A percentile compares a stretch with the other conserved stretches of the same genome.
Evolutionary conservation across 2,113 vertebrate species (phyloP).

Genomic region (Oceanodroma tethys): DNA sequence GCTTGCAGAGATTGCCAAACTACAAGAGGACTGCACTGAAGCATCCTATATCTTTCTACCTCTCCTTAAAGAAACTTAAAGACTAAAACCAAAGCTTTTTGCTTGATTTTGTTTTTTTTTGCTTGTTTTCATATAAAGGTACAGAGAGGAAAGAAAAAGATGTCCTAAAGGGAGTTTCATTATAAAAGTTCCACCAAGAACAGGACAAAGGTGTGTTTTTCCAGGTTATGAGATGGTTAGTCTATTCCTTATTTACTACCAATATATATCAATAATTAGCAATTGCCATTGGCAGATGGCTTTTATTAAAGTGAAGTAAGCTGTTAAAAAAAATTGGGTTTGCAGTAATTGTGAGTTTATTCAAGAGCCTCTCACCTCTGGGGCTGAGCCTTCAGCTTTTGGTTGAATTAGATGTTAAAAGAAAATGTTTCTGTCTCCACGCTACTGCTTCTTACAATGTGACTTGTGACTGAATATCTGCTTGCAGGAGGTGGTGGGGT

Average conservation of each 20-base stretch:
- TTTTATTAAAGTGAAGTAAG: not conserved
- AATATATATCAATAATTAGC: not conserved
- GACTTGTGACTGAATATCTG: not conserved
- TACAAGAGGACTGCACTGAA: not conserved
- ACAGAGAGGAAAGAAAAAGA: not conserved
- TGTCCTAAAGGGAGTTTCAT: not conserved
- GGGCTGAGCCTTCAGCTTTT: not conserved
- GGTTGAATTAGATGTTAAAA: not conserved
- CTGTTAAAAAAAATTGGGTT: not conserved
- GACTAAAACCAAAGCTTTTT: not conserved
- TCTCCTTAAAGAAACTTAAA: not conserved
- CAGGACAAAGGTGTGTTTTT: not conserved
- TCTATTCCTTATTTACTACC: not conserved
- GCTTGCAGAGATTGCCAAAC: not conserved
- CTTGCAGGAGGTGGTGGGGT: not conserved
- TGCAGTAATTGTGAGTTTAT: not conserved
- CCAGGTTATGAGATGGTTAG: not conserved
- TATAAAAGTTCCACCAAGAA: not conserved
- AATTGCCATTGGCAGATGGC: not conserved
- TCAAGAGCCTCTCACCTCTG: not conserved
- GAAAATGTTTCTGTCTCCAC: not conserved
- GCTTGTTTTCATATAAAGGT: not conserved
- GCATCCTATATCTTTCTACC: not conserved
- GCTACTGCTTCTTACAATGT: not conserved
- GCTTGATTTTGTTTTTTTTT: not conserved